These are phyloP conservation scores for Setophaga kirtlandii DNA, from an alignment of 2,113 vertebrate genomes.

Conservation along the genomic window DNA sequence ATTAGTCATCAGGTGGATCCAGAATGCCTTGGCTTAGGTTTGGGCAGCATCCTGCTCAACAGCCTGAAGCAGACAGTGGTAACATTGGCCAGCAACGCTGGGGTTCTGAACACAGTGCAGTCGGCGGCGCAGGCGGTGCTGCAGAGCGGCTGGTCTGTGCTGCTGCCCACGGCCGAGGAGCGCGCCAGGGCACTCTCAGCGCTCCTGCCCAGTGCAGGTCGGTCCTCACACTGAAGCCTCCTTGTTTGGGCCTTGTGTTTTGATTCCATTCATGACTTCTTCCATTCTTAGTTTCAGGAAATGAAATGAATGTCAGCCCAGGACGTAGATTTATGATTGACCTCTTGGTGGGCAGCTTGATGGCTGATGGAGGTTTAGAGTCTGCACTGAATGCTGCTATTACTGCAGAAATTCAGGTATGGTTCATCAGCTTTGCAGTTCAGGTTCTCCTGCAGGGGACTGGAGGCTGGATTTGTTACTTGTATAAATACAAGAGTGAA, in stretches of 20 bases:
- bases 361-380: slow-evolving; percentile 96
- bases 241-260: background rate
- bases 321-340: slow-evolving; percentile 98
- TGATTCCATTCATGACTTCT: background rate
- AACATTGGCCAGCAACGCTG: slow-evolving; percentile 91
- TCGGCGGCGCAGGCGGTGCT: slow-evolving; percentile 92
- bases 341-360: slow-evolving; percentile 94
- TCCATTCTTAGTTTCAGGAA: slow-evolving; percentile 83
- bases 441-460: background rate
- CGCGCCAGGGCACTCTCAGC: slow-evolving; percentile 92
- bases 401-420: slow-evolving; percentile 96
- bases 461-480: background rate
- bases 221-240: background rate
- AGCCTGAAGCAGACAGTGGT: slow-evolving; percentile 97
- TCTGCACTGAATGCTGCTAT: slow-evolving; percentile 95
- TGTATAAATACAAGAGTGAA: background rate
- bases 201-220: slow-evolving; percentile 91
- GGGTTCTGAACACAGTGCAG: slow-evolving; percentile 92
- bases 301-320: slow-evolving; percentile 91
- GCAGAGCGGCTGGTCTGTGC: slow-evolving; percentile 96
- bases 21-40: slow-evolving; percentile 89
- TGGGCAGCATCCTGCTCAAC: slow-evolving; percentile 91
- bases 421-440: background rate
- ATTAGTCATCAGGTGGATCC: slow-evolving; percentile 97
- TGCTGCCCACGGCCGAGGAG: slow-evolving; percentile 95